Evolutionary conservation across 2,797 vertebrate genomes (phyloP), one percentile per base, ranked within the genome.

Genomic region (Salarias fasciatus): DNA sequence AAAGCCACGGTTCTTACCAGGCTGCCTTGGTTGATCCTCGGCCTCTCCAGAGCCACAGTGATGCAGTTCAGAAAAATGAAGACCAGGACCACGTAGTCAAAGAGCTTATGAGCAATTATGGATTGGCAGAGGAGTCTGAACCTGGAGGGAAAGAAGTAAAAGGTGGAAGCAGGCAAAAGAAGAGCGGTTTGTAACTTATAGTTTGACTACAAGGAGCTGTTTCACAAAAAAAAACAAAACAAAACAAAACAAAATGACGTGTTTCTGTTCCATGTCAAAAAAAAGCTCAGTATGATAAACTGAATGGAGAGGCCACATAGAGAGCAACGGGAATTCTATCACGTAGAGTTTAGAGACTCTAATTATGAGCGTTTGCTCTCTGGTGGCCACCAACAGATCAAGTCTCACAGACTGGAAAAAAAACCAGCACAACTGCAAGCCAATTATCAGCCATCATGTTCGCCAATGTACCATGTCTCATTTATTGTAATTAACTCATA

Each of bases 51-150:
- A 56, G 97, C 96, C 36, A 99, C 97, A 0, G 97, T 99, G 91
- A 99, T 98, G 84, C 97, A 99, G 90, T 98, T 99, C 77, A 97
- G 93, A 70, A 99, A 99, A 87, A 99, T 99, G 88, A 99, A 98
- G 54, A 92, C 95, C 86, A 99, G 84, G 49, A 99, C 96, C 0
- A 99, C 91, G 0, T 98, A 97, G 88, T 99, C 97, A 4, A 99
- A 99, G 44, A 99, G 94, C 80, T 95, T 98, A 87, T 99, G 96
- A 73, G 97, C 94, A 7, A 98, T 98, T 69, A 99, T 77, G 48
- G 95, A 96, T 92, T 98, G 96, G 75, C 97, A 99, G 61, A 97
- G 92, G 58, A 93, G 74, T 9, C 97, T 93, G 90, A 98, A 98
- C 92, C 97, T 99, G 76, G 24, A 11, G 28, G 15, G 38, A 63